Base-by-base conservation (phyloP, 2,888 invertebrate genomes). In the Troglohyphantes excavatus region DNA sequence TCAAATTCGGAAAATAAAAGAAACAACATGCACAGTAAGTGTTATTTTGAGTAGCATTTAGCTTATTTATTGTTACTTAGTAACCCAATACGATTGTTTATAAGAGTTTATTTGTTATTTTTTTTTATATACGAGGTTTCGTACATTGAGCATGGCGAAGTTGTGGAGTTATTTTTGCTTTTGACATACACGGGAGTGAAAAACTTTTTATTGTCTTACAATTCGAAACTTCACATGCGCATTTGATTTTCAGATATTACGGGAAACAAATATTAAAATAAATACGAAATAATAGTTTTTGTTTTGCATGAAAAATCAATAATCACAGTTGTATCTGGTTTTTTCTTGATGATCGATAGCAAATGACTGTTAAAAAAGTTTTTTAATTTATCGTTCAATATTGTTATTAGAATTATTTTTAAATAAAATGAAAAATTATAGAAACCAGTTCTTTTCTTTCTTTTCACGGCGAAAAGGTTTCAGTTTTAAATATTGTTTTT, bases 131-230 rank as follows among this genome's bases (percentile, higher is more conserved):
- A n/a, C 2, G 53, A n/a, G 13, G n/a, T 53, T 53, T n/a, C 9
- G 9, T 53, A 53, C n/a, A 53, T 13, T 53, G 53, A 17, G 13
- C n/a, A 17, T 53, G 53, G 13, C 53, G 53, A 53, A 53, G 17
- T 53, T 53, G 53, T 53, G n/a, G n/a, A 53, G 53, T 53, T 53
- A 53, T 53, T 53, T 53, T 53, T 53, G n/a, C 53, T 13, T 53
- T 53, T 53, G 53, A 53, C 53, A 53, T 53, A 53, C n/a, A 53
- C 53, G 53, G 53, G n/a, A 17, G n/a, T n/a, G n/a, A n/a, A 13
- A 53, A 53, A 53, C 17, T 53, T n/a, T 53, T 53, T 53, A 13
- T 53, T 53, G n/a, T 53, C 39, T 39, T 39, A 39, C 39, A 39
- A 39, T 53, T 53, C 13, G 17, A 53, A 53, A 53, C 53, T 53